Evolutionary conservation across 2,797 vertebrate genomes (phyloP), one percentile per base, ranked within the genome.

Genomic region (Lagocephalus sceleratus): DNA sequence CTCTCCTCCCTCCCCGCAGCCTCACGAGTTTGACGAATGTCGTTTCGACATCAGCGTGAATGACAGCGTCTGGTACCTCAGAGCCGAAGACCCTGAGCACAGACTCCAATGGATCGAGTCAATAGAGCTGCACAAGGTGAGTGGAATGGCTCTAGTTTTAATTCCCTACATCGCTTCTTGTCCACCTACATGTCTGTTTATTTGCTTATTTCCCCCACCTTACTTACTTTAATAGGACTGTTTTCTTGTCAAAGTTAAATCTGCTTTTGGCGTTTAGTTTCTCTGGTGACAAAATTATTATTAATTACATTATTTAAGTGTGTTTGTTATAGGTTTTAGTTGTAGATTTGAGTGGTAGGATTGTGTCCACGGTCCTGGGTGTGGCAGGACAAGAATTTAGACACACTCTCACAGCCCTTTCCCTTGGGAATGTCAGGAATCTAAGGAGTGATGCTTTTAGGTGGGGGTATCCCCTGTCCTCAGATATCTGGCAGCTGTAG

Each of bases 11-110:
- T 67, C 55, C 64, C 40, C 55, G 65, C 84, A 99, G 97, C 97
- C 97, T 53, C 97, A 99, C 70, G 95, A 98, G 82, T 99, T 99
- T 85, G 97, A 99, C 6, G 96, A 98, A 86, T 98, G 97, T 84
- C 95, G 97, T 70, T 94, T 99, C 87, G 97, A 99, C 85, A 94
- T 99, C 85, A 97, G 95, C 1, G 94, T 99, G 56, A 99, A 98
- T 25, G 96, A 99, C 71, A 99, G 94, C 4, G 92, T 98, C 68
- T 99, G 96, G 96, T 98, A 99, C 80, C 92, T 99, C 63, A 88
- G 97, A 64, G 96, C 97, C 32, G 94, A 98, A 69, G 94, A 98
- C 76, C 93, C 93, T 1, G 92, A 96, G 62, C 96, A 98, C 67
- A 92, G 96, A 71, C 94, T 93, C 1, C 94, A 94, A 51, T 99